Evolutionary conservation across 2,113 vertebrate genomes (phyloP).

Genomic region (Varanus salvator): DNA sequence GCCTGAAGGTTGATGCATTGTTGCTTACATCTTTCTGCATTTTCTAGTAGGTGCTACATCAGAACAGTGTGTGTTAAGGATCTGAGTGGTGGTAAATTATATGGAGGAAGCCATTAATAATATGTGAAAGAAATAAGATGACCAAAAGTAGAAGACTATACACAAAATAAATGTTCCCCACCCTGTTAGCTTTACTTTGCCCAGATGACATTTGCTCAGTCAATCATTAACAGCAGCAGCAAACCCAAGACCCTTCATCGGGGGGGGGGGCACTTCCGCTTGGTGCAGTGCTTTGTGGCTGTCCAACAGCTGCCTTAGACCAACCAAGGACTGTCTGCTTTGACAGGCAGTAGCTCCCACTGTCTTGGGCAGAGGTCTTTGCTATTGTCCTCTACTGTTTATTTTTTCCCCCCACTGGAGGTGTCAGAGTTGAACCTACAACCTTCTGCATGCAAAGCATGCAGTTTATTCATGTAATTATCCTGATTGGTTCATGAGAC

Average conservation of each 20-base stretch:
- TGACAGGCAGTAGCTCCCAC: neutral
- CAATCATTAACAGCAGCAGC: neutral
- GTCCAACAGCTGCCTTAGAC: neutral
- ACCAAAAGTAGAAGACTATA: neutral
- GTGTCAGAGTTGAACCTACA: neutral
- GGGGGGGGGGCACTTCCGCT: neutral
- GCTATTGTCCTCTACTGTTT: neutral
- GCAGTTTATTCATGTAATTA: neutral
- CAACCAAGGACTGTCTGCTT: neutral
- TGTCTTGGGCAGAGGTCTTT: neutral
- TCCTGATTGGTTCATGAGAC: neutral
- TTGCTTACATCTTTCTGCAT: conserved; percentile 26
- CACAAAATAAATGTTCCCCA: neutral
- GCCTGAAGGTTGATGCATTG: conserved; percentile 20
- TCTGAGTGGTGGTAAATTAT: conserved; percentile 11
- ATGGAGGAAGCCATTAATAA: conserved; percentile 5
- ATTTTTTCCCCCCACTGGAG: neutral
- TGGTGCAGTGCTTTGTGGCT: neutral
- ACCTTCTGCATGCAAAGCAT: neutral
- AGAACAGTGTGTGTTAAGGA: neutral
- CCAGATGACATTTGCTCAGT: neutral
- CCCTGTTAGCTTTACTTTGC: neutral
- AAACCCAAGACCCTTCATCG: no score
- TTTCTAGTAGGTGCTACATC: conserved; percentile 12
- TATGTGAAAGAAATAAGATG: conserved; percentile 5